phyloP scores from a whole-genome alignment of 2,113 vertebrate species.

The Ptilorrhoa leucosticta region DNA sequence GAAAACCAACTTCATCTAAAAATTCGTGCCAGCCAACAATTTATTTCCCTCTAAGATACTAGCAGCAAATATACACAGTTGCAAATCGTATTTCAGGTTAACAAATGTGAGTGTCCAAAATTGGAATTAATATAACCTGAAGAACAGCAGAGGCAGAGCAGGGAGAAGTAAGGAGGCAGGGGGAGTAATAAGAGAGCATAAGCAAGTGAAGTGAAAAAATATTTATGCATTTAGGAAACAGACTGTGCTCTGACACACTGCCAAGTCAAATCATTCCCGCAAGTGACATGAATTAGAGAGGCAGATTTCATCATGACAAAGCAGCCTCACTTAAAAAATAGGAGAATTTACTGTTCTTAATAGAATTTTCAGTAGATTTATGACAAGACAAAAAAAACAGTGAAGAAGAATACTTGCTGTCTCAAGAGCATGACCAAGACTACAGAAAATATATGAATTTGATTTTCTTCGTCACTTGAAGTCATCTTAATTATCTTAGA shows the following conservation, averaged over 20 bases:
- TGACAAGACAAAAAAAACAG: not conserved
- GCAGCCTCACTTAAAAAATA: not conserved
- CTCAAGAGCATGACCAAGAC: not conserved
- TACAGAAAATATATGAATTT: not conserved
- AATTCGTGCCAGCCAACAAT: not conserved
- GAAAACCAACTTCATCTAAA: not conserved
- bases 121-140: not conserved
- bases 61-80: not conserved
- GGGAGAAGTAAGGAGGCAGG: not conserved
- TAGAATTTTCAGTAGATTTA: not conserved
- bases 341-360: not conserved
- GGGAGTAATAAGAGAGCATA: not conserved
- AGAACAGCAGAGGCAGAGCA: not conserved
- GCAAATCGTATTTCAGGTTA: not conserved
- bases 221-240: constrained; percentile 51
- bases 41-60: not conserved
- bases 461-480: not conserved
- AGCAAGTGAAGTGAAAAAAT: constrained; percentile 19
- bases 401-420: not conserved
- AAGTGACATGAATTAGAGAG: not conserved
- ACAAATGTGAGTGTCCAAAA: not conserved
- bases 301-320: constrained; percentile 5
- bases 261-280: constrained; percentile 31
- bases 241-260: constrained; percentile 25
- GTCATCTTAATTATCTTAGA: not conserved